A percentile compares a stretch with the other conserved stretches of the same genome.
Conservation (phyloP, 1,140 invertebrate species). For the Drosophila jambulina region DNA sequence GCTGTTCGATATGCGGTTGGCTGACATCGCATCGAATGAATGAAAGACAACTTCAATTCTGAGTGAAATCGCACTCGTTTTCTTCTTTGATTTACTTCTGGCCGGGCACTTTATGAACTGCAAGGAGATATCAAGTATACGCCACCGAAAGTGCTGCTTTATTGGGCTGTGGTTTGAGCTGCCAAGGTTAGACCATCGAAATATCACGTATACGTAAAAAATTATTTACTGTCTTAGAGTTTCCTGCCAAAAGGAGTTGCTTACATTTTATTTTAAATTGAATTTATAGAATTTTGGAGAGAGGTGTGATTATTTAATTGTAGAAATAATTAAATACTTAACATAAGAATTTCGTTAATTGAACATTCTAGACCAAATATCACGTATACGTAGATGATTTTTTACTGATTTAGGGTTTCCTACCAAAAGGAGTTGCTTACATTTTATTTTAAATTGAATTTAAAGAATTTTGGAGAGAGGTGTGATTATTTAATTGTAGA, state of each 20-base stretch:
- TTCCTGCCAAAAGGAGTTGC: neutral
- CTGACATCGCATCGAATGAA: conserved; percentile 26
- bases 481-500: no score
- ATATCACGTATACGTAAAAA: neutral
- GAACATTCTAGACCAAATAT: no score
- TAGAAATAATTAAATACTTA: no score
- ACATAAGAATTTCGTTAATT: no score
- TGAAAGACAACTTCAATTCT: conserved; percentile 26
- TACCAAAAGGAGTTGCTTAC: no score
- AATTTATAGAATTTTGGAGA: no score
- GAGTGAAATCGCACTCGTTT: conserved; percentile 15
- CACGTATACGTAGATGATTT: no score
- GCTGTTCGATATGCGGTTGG: conserved; percentile 34
- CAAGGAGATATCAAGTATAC: conserved; percentile 19
- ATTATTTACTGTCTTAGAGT: neutral
- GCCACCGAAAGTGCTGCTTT: conserved; percentile 8
- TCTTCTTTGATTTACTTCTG: conserved; percentile 30
- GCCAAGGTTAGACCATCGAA: neutral
- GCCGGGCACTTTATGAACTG: conserved; percentile 12
- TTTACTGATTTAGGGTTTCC: no score
- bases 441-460: no score
- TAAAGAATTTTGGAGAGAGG: no score
- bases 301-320: no score
- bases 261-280: no score
- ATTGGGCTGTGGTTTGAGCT: neutral